Conservation (phyloP, 2,888 invertebrate species). For the Leptinotarsa peninsularis region DNA sequence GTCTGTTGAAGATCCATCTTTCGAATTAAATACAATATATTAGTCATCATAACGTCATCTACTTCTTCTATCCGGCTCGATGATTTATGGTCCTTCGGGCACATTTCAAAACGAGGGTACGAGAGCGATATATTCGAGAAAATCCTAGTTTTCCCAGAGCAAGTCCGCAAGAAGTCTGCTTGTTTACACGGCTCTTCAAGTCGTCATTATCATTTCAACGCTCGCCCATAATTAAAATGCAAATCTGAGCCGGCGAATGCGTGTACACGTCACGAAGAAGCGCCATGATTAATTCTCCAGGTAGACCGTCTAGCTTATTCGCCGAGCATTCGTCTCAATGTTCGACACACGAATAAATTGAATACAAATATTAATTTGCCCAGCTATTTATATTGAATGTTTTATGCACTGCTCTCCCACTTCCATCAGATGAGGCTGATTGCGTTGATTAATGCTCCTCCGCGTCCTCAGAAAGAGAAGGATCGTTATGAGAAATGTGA, state of each 20-base stretch:
- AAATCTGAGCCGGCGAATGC: slow-evolving; percentile 69
- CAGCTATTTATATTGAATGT: slow-evolving; percentile 51
- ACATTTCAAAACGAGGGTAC: no score
- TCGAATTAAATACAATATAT: no score
- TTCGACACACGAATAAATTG: slow-evolving; percentile 59
- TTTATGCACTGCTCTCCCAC: slow-evolving; percentile 48
- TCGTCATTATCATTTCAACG: slow-evolving; percentile 74
- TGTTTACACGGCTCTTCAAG: slow-evolving; percentile 66
- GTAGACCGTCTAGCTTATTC: slow-evolving; percentile 61
- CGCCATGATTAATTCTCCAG: slow-evolving; percentile 68
- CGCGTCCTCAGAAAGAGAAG: not conserved
- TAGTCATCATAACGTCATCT: no score
- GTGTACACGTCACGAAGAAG: slow-evolving; percentile 67
- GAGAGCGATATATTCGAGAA: no score
- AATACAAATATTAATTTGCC: slow-evolving; percentile 59
- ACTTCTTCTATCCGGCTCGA: no score
- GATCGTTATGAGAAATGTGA: slow-evolving; percentile 23
- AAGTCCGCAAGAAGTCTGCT: slow-evolving; percentile 49
- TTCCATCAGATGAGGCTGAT: slow-evolving; percentile 46
- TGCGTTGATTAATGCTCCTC: slow-evolving; percentile 42
- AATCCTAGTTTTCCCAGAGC: slow-evolving; percentile 8
- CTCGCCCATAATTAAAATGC: slow-evolving; percentile 69
- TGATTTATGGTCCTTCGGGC: no score
- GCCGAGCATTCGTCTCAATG: slow-evolving; percentile 57
- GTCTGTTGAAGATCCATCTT: no score